Base-by-base conservation (phyloP, 2,797 vertebrate genomes). In the Pseudomugil tenellus region DNA sequence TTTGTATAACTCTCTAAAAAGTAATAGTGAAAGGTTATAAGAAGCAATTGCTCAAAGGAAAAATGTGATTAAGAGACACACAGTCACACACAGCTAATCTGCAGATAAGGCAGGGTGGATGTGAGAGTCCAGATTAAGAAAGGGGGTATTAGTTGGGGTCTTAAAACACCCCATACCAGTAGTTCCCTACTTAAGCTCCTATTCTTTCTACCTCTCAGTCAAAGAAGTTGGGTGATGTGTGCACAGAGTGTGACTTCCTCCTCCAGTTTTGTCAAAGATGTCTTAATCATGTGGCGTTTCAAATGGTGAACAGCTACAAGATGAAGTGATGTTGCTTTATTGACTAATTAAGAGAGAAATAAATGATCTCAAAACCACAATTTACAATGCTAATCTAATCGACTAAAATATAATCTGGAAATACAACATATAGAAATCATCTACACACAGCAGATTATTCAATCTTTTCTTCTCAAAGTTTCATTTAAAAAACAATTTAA, bases 151-250 rank as follows among this genome's bases (percentile, higher is more conserved):
- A 81, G 56, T 63, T 63, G 64, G 66, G 69, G 59, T 80, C 55
- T 77, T 81, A 76, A 69, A 54, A 73, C 4, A 7, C 41, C 70
- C 65, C 60, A 72, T 73, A 63, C 66, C 72, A 74, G 74, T 66
- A 71, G 82, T 82, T 81, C 74, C 82, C 72, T 70, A 32, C 61
- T 74, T 83, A 70, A 80, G 60, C 74, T 62, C 63, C 37, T 70
- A 46, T 67, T 77, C 56, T 57, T 57, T 82, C 58, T 41, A 69
- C 59, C 67, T 67, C 49, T 29, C 56, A 63, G 72, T 56, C 43
- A 76, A 59, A 81, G 59, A 76, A 70, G 69, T 76, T 64, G 41
- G 70, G 56, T 48, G 43, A 69, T 8, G 46, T 51, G 41, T 46
- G 52, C 28, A 73, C 11, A 52, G n/a, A 46, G 25, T 25, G 19